Evolutionary conservation across 2,888 invertebrate genomes (phyloP), one percentile per base, ranked within the genome.

Genomic region (Hedychridium roseum): DNA sequence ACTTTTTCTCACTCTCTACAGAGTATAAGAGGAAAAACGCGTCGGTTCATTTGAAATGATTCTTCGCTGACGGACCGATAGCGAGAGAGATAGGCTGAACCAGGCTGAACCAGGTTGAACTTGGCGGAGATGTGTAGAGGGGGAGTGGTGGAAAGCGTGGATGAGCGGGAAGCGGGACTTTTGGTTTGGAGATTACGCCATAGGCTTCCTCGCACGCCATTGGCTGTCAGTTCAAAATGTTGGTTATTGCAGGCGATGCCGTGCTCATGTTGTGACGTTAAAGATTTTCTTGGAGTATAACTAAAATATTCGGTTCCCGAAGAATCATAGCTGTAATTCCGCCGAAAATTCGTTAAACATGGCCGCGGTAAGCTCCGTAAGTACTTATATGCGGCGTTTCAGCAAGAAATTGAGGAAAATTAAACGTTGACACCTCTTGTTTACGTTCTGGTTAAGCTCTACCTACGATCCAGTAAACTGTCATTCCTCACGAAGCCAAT

Each of bases 151-250:
- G n/a, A n/a, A n/a, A 2, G 20, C 11, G 1, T 3, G n/a, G 4
- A 23, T 34, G 5, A 5, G n/a, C 11, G 20, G 6, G 45, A 52
- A 50, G 58, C 44, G 58, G 54, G 66, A 60, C 61, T 59, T 62
- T 54, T 58, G 64, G 57, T 45, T 68, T 70, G 62, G 68, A 69
- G 70, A 66, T 63, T 67, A 59, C 40, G 51, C n/a, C n/a, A n/a
- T n/a, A 34, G 50, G 44, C 49, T 43, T 36, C 39, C 60, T 59
- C 61, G 59, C 60, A 62, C 43, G 57, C 63, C 68, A 72, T 74
- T 73, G 71, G 72, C 60, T 64, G 60, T 60, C 57, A 64, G 70
- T 75, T 75, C 73, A 75, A 74, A 75, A 75, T 75, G 75, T 73
- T 74, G 74, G 73, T 75, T 75, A 70, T 64, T 70, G 69, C 66